Base-by-base conservation (phyloP, 2,113 vertebrate species). In the Oenanthe oenanthe region DNA sequence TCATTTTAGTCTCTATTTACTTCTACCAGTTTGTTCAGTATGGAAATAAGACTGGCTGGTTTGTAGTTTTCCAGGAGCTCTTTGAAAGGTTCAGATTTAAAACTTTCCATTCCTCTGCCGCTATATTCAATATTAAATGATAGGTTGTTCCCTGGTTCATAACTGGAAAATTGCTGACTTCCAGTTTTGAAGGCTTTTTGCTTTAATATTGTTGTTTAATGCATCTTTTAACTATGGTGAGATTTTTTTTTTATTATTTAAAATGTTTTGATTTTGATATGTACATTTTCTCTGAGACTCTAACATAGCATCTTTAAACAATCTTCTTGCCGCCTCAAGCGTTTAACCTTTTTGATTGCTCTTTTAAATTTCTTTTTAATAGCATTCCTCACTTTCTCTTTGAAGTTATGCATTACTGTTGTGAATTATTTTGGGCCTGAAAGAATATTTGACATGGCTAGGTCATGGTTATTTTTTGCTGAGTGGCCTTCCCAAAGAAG, bases 1-100 rank as follows among this genome's bases (percentile, higher is more conserved):
- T 96, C 10, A 86, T 87, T 91, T 89, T 81, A 53, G 56, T 76
- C 54, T 54, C 72, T 66, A 9, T 95, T 96, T 94, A 68, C 92
- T 89, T 63, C 73, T 89, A 94, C 95, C 85, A 87, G 92, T 96
- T 91, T 89, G 93, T 88, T 91, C 92, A 82, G 89, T 85, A 95
- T 96, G 95, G 81, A 96, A 96, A 94, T 94, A 81, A 77, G 87
- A 36, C 48, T 50, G 87, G n/a, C 87, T 93, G 57, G 70, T 75
- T 89, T 75, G 66, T 48, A 82, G 84, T 82, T 92, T 95, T 95
- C 73, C 90, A 82, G 70, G 57, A 95, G 81, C 88, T 89, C 89
- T 93, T 79, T 65, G 51, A 77, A 94, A 89, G 77, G 48, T 72
- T 85, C 53, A 51, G 40, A 72, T 82, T 93, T 87, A 68, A 61